Evolutionary conservation across 2,797 vertebrate genomes (phyloP).

Genomic region (Fistularia tabacaria): DNA sequence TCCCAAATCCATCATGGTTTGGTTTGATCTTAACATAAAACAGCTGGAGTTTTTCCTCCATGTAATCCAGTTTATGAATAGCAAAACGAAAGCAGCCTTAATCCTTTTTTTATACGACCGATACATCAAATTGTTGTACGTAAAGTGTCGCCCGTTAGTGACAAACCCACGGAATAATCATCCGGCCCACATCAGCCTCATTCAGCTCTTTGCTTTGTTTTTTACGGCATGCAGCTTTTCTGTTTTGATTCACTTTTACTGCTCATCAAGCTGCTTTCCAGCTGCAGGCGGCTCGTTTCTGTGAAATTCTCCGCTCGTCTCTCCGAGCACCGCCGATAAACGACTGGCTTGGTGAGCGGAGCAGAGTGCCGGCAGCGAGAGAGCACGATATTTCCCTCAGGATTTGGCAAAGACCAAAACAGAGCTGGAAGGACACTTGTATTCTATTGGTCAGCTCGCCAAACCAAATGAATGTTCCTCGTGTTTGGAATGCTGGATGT

Average conservation of each 20-base stretch:
- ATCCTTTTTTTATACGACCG: too few species aligned
- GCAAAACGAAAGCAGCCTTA: too few species aligned
- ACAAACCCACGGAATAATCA: neutral
- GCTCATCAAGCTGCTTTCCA: neutral
- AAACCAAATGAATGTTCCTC: neutral
- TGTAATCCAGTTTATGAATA: too few species aligned
- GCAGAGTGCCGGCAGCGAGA: neutral
- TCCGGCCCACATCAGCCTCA: neutral
- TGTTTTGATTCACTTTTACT: slow-evolving; percentile 6
- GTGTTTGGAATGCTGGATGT: neutral
- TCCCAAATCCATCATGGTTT: neutral
- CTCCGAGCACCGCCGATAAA: neutral
- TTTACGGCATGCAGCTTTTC: neutral
- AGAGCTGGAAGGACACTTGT: too few species aligned
- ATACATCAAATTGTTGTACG: too few species aligned
- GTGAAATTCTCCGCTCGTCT: neutral
- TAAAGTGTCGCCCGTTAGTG: too few species aligned
- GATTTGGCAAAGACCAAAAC: too few species aligned
- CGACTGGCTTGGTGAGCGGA: neutral
- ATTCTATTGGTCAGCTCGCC: too few species aligned
- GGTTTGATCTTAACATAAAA: neutral
- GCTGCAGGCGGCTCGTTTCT: slow-evolving; percentile 32
- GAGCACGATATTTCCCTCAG: neutral
- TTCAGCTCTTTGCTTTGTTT: slow-evolving; percentile 14
- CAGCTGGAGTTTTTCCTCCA: neutral